phyloP scores from a whole-genome alignment of 2,888 invertebrate genomes.

The Deilephila porcellus region DNA sequence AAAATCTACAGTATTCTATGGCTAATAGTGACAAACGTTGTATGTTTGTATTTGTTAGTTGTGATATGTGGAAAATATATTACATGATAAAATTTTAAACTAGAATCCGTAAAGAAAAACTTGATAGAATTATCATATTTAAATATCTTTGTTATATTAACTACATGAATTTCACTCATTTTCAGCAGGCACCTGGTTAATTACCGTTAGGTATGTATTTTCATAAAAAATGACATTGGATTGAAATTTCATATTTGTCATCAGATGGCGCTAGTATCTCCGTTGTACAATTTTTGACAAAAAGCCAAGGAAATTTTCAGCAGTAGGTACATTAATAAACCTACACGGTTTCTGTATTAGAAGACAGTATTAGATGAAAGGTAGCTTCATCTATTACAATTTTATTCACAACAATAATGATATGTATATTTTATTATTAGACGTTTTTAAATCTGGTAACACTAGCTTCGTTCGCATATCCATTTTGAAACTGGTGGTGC shows the following conservation, averaged over 20 bases:
- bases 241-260: conserved; percentile 20
- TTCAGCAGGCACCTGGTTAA: background rate
- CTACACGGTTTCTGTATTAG: conserved; percentile 13
- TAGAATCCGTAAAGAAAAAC: too few relatives aligned
- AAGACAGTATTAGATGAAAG: conserved; percentile 17
- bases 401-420: conserved; percentile 32
- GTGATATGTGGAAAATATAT: too few relatives aligned
- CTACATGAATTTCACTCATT: background rate
- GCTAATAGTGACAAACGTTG: background rate
- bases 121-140: too few relatives aligned
- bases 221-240: conserved; percentile 21
- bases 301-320: conserved; percentile 24
- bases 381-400: background rate
- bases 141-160: background rate
- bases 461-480: conserved; percentile 59
- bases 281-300: conserved; percentile 25
- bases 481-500: conserved; percentile 38
- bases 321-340: conserved; percentile 1
- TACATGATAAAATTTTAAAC: too few relatives aligned
- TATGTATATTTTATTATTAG: conserved; percentile 32
- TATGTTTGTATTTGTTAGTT: background rate
- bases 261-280: conserved; percentile 29
- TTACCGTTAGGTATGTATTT: conserved; percentile 7
- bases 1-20: background rate
- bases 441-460: conserved; percentile 65